Evolutionary conservation across 2,797 vertebrate species (phyloP).

Genomic region (Esox lucius): DNA sequence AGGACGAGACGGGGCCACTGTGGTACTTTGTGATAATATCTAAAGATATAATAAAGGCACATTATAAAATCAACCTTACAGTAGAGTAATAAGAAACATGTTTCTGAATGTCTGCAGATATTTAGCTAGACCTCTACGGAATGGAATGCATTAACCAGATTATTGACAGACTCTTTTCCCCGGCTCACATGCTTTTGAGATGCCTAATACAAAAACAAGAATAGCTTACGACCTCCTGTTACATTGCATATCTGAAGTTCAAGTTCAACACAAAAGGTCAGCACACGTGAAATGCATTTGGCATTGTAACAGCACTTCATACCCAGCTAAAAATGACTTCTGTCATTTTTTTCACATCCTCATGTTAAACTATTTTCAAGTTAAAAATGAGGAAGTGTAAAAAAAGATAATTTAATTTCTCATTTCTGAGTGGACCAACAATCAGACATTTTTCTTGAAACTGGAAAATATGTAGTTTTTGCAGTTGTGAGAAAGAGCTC

Average conservation of each 20-base stretch:
- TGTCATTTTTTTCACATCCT: conserved; percentile 21
- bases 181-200: background rate
- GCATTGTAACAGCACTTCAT: background rate
- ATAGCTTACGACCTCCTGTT: background rate
- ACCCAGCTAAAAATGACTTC: conserved; percentile 3
- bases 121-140: background rate
- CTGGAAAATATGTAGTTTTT: background rate
- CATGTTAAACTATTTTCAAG: conserved; percentile 53
- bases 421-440: background rate
- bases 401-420: background rate
- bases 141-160: background rate
- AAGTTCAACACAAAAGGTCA: background rate
- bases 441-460: background rate
- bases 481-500: background rate
- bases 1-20: background rate
- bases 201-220: background rate
- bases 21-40: background rate
- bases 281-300: background rate
- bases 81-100: background rate
- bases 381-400: conserved; percentile 17
- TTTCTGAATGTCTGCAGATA: background rate
- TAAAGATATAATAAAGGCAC: background rate
- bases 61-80: background rate
- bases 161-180: too few species aligned
- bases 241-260: background rate